Evolutionary conservation across 2,888 invertebrate species (phyloP), one percentile per base, ranked within the genome.

Genomic region (Drosophila meridiana): DNA sequence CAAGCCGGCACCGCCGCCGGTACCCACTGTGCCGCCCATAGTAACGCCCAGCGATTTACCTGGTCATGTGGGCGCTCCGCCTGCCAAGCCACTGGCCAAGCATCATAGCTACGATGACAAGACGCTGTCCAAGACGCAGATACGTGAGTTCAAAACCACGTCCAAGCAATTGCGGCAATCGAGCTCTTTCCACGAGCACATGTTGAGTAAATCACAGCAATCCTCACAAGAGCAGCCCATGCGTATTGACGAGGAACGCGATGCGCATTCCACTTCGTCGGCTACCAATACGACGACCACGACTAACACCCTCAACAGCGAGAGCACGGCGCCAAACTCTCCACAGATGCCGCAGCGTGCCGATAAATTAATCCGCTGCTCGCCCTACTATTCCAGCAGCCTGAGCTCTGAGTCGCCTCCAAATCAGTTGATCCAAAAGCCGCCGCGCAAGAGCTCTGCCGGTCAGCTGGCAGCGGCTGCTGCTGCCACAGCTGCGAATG

Each of bases 341-440:
- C 92, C 93, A 28, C 91, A 92, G 86, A 83, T 93, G 90, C 91
- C 92, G 40, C 91, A 89, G 64, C 90, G 93, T 20, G 92, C 93
- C 5, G 93, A 94, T 56, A 94, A 94, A 78, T 92, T 96, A 38
- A 94, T 95, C 0, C 95, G 96, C 90, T 96, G 96, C 88, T 96
- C 96, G 2, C 96, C 96, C 0, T 96, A 96, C 90, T 96, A 96
- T 91, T 96, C 96, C 36, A 96, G 96, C 87, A 96, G 96, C 85
- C 93, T 96, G 47, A 96, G 96, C 90, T 96, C 96, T 0, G 96
- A 96, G 83, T 96, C 96, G 34, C 96, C 96, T 3, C 96, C 96
- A 2, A 95, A 96, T 91, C 93, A 93, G 76, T 77, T 92, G n/a
- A 94, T 95, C 40, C 94, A 95, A 56, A 95, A 96, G 84, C 95